Evolutionary conservation across 2,888 invertebrate genomes (phyloP), one percentile per base, ranked within the genome.

Genomic region (Agrotis clavis): DNA sequence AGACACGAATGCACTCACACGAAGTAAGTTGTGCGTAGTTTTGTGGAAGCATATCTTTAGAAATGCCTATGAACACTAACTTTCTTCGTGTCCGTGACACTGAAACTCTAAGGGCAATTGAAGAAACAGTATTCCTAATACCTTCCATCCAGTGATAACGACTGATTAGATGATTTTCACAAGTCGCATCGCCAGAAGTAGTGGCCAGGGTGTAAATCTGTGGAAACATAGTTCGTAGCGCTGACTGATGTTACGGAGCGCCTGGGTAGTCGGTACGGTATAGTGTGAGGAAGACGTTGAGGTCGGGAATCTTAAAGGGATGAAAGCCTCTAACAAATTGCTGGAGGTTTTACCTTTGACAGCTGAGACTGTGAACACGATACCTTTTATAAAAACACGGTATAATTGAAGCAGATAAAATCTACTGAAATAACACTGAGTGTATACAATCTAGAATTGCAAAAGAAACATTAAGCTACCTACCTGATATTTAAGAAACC

Each of bases 181-280:
- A 35, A 57, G 35, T 57, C 57, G 35, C 4, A 57, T 19, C 57
- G 35, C 7, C n/a, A 14, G n/a, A 35, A 41, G 19, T 19, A 6
- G 57, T 57, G 35, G 1, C 35, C n/a, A 6, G 14, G 35, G n/a
- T n/a, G 19, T 35, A 57, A 57, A 77, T 54, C 69, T 30, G n/a
- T 19, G 51, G 59, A 59, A 13, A 53, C 47, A 45, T 14, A 57
- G 16, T 13, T 16, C 11, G 47, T 35, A 16, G 41, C 19, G 19
- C 35, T 77, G 77, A 77, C 48, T 77, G 41, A 60, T 69, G 47
- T 25, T 25, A 77, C 35, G 35, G 19, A 14, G 25, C 1, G 47
- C 25, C 59, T 47, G 35, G 0, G 50, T 48, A 45, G 14, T 18
- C 30, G 57, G 30, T n/a, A 56, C 56, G 11, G 19, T 4, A 57